Percentiles rank a stretch among this genome's conserved stretches.
Evolutionary conservation across 2,797 vertebrate genomes (phyloP).

Genomic region (Spheniscus humboldti): DNA sequence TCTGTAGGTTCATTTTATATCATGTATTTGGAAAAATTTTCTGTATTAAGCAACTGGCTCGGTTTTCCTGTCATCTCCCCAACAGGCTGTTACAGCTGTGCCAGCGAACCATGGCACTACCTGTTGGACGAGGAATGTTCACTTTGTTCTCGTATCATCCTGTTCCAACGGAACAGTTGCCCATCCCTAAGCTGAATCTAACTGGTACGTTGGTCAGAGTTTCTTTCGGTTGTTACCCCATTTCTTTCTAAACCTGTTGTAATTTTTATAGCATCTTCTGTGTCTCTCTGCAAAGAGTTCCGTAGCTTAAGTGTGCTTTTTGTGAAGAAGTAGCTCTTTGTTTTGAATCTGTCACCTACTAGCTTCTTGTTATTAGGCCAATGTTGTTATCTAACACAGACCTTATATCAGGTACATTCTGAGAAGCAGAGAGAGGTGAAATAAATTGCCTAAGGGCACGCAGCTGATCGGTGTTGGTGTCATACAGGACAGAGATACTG

Average conservation of each 20-base stretch:
- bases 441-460: background rate
- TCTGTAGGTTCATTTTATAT: background rate
- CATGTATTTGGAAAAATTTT: background rate
- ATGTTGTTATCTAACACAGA: background rate
- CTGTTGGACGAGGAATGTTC: conserved; percentile 94
- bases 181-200: conserved; percentile 94
- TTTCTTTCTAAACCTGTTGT: background rate
- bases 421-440: background rate
- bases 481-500: background rate
- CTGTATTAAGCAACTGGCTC: background rate
- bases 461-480: background rate
- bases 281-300: background rate
- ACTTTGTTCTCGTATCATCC: conserved; percentile 97
- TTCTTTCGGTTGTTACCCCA: fast-evolving
- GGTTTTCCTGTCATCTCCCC: background rate
- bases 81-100: conserved; percentile 86
- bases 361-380: background rate
- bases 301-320: fast-evolving
- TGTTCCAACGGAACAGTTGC: conserved; percentile 92
- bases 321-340: background rate
- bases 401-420: background rate
- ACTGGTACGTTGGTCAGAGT: conserved; percentile 80
- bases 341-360: background rate
- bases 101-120: conserved; percentile 95
- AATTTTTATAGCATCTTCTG: background rate